Percentiles rank a stretch among this genome's conserved stretches.
Evolutionary conservation across 2,888 invertebrate species (phyloP).

Genomic region (Lampropteryx suffumata): DNA sequence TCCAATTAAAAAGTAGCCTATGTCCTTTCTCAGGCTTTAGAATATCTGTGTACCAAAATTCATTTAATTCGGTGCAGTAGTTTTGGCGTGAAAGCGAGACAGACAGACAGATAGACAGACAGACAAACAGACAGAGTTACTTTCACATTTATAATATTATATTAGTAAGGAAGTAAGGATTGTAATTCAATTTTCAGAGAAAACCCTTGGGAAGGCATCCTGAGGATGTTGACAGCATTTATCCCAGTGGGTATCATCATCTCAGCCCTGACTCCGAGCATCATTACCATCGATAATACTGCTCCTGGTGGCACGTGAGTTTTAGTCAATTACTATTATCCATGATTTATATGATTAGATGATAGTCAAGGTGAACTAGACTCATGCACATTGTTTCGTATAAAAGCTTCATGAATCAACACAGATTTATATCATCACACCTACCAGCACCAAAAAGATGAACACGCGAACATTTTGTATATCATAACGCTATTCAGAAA

Average conservation of each 20-base stretch:
- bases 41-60: too few relatives aligned
- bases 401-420: conserved; percentile 1
- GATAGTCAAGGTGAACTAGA: too few relatives aligned
- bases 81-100: too few relatives aligned
- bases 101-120: too few relatives aligned
- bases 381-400: background rate
- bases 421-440: background rate
- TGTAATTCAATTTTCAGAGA: conserved; percentile 40
- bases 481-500: conserved; percentile 17
- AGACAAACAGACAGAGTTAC: too few relatives aligned
- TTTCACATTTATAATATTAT: too few relatives aligned
- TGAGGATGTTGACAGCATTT: conserved; percentile 86
- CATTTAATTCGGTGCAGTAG: too few relatives aligned
- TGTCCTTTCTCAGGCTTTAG: too few relatives aligned
- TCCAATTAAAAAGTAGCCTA: too few relatives aligned
- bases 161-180: too few relatives aligned
- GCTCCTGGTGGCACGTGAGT: conserved; percentile 49
- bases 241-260: conserved; percentile 88
- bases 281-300: conserved; percentile 81
- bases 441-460: conserved; percentile 13
- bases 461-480: conserved; percentile 18
- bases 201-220: conserved; percentile 84
- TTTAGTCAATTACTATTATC: too few relatives aligned
- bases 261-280: conserved; percentile 86
- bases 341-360: too few relatives aligned